Conservation (phyloP, 2,113 vertebrate species). For the Syngnathus typhle region DNA sequence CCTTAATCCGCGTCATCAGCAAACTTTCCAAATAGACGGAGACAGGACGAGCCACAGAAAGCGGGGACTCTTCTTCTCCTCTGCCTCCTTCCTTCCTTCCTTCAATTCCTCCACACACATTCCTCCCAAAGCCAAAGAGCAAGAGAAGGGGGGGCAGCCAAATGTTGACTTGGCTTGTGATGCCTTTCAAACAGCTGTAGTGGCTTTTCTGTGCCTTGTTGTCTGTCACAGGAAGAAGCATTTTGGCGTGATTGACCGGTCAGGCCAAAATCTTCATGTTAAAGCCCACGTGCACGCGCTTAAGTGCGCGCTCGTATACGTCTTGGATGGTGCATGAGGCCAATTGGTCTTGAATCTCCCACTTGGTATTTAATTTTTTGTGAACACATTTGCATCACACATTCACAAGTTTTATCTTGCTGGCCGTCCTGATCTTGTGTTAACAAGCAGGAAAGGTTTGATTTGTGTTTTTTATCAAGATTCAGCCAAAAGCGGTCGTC, state of each 20-base stretch:
- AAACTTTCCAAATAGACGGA: slow-evolving; percentile 91
- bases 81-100: neutral
- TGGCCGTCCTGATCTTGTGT: slow-evolving; percentile 28
- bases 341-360: slow-evolving; percentile 47
- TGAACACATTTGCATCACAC: slow-evolving; percentile 53
- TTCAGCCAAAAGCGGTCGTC: slow-evolving; percentile 31
- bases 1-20: slow-evolving; percentile 97
- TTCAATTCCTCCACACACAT: slow-evolving; percentile 44
- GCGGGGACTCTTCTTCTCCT: slow-evolving; percentile 41
- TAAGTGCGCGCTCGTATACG: slow-evolving; percentile 34
- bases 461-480: slow-evolving; percentile 6
- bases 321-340: slow-evolving; percentile 49
- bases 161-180: slow-evolving; percentile 54
- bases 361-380: slow-evolving; percentile 58
- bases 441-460: slow-evolving; percentile 32
- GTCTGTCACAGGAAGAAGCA: slow-evolving; percentile 38
- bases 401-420: slow-evolving; percentile 43
- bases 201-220: slow-evolving; percentile 50
- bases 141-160: slow-evolving; percentile 30
- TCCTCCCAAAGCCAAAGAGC: slow-evolving; percentile 71
- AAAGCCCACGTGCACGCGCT: slow-evolving; percentile 28
- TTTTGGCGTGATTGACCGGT: slow-evolving; percentile 21
- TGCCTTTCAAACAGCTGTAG: slow-evolving; percentile 49
- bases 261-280: slow-evolving; percentile 31
- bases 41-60: slow-evolving; percentile 34